phyloP scores from a whole-genome alignment of 2,113 vertebrate species.

The Cettia cetti region DNA sequence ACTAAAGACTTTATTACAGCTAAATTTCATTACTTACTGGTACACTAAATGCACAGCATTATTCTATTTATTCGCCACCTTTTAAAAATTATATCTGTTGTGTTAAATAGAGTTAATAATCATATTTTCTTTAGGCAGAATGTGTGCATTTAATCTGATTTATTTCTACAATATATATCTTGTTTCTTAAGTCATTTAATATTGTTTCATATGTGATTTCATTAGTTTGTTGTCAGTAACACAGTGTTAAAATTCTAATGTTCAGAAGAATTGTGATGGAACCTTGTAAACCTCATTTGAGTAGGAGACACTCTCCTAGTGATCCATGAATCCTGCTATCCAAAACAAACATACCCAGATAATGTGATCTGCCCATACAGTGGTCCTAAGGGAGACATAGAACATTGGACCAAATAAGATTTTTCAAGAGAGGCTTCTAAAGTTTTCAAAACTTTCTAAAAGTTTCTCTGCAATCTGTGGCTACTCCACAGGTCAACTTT shows the following conservation, averaged over 20 bases:
- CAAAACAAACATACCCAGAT: neutral
- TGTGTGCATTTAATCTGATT: neutral
- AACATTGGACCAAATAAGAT: neutral
- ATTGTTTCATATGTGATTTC: neutral
- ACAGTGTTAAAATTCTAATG: neutral
- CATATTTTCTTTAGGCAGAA: neutral
- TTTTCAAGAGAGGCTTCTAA: neutral
- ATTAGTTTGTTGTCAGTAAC: neutral
- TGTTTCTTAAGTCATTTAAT: neutral
- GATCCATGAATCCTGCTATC: neutral
- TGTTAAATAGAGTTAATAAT: neutral
- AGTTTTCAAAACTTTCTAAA: neutral
- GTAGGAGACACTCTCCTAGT: neutral
- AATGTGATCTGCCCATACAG: neutral
- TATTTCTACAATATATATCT: neutral
- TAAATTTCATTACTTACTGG: neutral
- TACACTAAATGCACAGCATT: neutral
- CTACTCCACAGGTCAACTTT: neutral
- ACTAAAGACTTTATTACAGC: neutral
- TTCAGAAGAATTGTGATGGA: neutral
- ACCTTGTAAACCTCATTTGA: neutral
- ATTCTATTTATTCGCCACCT: neutral
- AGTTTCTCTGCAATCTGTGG: neutral
- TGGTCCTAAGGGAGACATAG: neutral
- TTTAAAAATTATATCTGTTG: neutral